Evolutionary conservation across 1,140 invertebrate genomes (phyloP).

Genomic region (Bactericera cockerelli): DNA sequence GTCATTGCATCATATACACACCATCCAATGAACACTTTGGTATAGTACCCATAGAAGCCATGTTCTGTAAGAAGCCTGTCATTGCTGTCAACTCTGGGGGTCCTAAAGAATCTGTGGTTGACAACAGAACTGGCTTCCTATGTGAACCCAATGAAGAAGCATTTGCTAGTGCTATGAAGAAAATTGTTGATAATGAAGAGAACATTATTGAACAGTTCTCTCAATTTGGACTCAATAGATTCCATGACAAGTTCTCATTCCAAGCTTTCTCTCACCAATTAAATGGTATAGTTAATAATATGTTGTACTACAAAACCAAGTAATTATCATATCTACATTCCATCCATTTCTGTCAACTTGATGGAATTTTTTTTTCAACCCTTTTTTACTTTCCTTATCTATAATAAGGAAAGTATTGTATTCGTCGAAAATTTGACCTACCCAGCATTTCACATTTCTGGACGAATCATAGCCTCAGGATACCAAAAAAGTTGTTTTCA

Average conservation of each 20-base stretch:
- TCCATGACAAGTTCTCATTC: conserved; percentile 65
- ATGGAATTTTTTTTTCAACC: no score
- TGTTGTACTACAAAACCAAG: conserved; percentile 10
- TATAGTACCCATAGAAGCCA: conserved; percentile 97
- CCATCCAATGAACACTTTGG: conserved; percentile 97
- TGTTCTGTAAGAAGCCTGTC: conserved; percentile 85
- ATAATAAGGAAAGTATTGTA: no score
- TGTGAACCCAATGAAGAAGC: conserved; percentile 46
- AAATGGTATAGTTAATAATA: conserved; percentile 39
- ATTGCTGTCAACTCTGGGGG: conserved; percentile 92
- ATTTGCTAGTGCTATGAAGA: conserved; percentile 64
- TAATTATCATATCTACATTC: no score
- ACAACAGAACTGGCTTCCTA: conserved; percentile 81
- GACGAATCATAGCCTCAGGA: no score
- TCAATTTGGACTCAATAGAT: conserved; percentile 46
- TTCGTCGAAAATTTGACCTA: no score
- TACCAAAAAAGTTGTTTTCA: no score
- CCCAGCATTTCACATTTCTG: no score
- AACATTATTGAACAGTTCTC: conserved; percentile 43
- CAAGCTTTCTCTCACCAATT: conserved; percentile 52
- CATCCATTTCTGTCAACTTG: no score
- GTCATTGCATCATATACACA: conserved; percentile 79
- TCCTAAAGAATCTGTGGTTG: conserved; percentile 78
- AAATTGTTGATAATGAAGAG: conserved; percentile 29
- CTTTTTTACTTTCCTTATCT: no score